Evolutionary conservation across 2,113 vertebrate species (phyloP).

Genomic region (Pachypanchax playfairii): DNA sequence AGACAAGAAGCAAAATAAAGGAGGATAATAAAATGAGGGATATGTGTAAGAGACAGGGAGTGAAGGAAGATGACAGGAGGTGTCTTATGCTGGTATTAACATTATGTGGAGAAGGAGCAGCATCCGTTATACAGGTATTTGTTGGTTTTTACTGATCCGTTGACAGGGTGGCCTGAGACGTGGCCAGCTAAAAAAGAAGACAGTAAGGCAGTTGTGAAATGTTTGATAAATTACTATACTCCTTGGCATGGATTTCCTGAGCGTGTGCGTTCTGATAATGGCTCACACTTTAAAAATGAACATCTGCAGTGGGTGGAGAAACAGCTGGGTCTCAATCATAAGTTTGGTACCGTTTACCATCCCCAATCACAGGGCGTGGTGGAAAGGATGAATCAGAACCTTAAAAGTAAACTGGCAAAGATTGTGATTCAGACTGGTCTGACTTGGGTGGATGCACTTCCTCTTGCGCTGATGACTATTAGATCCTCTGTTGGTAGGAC

Average conservation of each 20-base stretch:
- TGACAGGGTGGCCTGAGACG: background rate
- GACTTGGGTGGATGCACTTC: background rate
- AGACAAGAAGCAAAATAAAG: too few species aligned
- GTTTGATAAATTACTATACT: background rate
- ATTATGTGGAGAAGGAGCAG: too few species aligned
- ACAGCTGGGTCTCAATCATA: background rate
- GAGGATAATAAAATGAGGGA: too few species aligned
- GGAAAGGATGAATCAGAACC: background rate
- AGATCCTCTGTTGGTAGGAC: too few species aligned
- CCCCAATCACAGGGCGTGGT: conserved; percentile 7
- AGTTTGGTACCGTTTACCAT: background rate
- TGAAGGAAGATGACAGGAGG: too few species aligned
- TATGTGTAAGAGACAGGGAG: too few species aligned
- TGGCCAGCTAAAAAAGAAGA: background rate
- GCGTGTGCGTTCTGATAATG: background rate
- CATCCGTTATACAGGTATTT: too few species aligned
- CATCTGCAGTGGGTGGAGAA: background rate
- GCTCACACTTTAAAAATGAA: background rate
- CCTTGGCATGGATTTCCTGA: background rate
- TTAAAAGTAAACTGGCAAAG: conserved; percentile 1
- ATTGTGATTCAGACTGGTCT: background rate
- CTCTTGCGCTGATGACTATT: too few species aligned
- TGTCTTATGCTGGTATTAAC: too few species aligned
- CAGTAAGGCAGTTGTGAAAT: background rate
- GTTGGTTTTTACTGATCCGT: background rate